Percentiles rank a stretch among this genome's conserved stretches.
Evolutionary conservation across 1,140 invertebrate species (phyloP).

Genomic region (Drosophila nikananu): DNA sequence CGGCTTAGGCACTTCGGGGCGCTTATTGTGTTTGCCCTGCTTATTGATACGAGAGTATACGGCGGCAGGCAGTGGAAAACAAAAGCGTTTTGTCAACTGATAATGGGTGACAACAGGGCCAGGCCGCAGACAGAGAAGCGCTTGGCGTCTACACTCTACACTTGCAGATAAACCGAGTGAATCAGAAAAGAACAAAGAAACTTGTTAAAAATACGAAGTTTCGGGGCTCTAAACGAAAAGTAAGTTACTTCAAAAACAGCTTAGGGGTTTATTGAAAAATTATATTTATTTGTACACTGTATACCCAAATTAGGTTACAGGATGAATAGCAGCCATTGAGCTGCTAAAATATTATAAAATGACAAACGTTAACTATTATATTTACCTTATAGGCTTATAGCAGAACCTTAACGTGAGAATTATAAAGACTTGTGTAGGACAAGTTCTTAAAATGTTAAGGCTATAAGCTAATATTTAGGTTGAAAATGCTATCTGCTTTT

Average conservation of each 20-base stretch:
- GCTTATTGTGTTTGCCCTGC: constrained; percentile 50
- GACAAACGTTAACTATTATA: no score
- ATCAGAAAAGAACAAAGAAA: constrained; percentile 20
- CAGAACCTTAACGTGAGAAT: not conserved
- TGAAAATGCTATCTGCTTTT: not conserved
- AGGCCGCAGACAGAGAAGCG: constrained; percentile 43
- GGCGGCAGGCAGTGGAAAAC: constrained; percentile 45
- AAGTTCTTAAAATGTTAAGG: no score
- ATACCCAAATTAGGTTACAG: no score
- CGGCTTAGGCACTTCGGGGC: constrained; percentile 45
- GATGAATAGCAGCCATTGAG: no score
- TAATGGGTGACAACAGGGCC: constrained; percentile 60
- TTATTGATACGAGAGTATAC: constrained; percentile 32
- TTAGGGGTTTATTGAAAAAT: not conserved
- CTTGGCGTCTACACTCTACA: constrained; percentile 27
- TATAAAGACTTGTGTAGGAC: not conserved
- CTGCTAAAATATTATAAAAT: no score
- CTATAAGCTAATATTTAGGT: not conserved
- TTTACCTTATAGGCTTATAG: no score
- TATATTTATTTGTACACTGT: no score
- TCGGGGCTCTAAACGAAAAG: not conserved
- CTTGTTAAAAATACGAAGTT: not conserved
- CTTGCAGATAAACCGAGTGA: constrained; percentile 3
- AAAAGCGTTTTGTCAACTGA: constrained; percentile 77
- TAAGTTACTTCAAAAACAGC: not conserved